Base-by-base conservation (phyloP, 2,888 invertebrate species). In the Andrena minutula region DNA sequence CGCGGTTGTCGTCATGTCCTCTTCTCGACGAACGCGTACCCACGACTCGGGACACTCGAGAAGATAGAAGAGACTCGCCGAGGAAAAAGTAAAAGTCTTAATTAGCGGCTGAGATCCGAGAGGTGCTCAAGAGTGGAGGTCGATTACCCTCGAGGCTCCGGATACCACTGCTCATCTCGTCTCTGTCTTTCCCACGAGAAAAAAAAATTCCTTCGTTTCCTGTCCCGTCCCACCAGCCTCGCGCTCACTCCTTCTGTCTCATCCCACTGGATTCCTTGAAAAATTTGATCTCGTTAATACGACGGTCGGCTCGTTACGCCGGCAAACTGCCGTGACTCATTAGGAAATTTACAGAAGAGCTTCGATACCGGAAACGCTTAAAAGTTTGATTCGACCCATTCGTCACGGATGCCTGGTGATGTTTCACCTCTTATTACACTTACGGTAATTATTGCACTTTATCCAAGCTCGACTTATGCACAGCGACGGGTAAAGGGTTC, bases 61-160 rank as follows among this genome's bases (percentile, higher is more conserved):
- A 68, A 85, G 87, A 88, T 89, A 89, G 80, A 80, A 89, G 86
- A 86, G 86, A 90, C 83, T 89, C 81, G 72, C 82, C 83, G 63
- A 60, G 85, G 83, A 85, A 82, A 89, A 90, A 86, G 86, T 88
- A 90, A 90, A 90, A 88, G 88, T 87, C 90, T 90, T 90, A 90
- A 90, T 90, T 90, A 90, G 88, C 78, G 83, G 85, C 86, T 83
- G 84, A 87, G 85, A 87, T 88, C 82, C 69, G 71, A 85, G 88
- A 85, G 80, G 73, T 85, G 84, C 85, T 86, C 75, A 84, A 82
- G 82, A 73, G 76, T 66, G 82, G 79, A 90, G 88, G 88, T 88
- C 89, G 88, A 90, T 90, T 89, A 87, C 83, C 83, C 85, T 88
- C 81, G 74, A 85, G 83, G 61, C 75, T 68, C 63, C 65, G 72